Evolutionary conservation across 2,888 invertebrate genomes (phyloP).

Genomic region (Stenolophus ochropezus): DNA sequence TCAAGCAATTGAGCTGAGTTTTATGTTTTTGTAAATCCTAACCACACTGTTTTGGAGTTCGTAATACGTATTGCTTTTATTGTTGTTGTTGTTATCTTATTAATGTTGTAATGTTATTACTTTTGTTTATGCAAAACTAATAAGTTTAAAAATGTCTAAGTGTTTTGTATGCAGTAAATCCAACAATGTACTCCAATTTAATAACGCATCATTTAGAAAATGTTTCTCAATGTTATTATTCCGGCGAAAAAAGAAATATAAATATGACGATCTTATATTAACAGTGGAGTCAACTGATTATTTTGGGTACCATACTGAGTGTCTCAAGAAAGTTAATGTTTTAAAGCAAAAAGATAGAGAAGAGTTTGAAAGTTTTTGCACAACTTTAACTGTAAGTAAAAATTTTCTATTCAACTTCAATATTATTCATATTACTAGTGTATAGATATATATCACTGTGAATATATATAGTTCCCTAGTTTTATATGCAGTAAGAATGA

Average conservation of each 20-base stretch:
- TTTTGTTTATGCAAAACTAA: too few species aligned
- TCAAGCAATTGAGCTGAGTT: too few species aligned
- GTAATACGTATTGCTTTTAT: too few species aligned
- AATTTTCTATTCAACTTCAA: not conserved
- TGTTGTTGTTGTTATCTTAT: too few species aligned
- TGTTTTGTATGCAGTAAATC: not conserved
- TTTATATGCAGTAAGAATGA: too few species aligned
- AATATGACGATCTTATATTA: slow-evolving; percentile 20
- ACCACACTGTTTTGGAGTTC: too few species aligned
- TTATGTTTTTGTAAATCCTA: too few species aligned
- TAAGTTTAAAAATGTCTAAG: not conserved
- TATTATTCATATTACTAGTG: not conserved
- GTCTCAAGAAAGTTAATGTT: slow-evolving; percentile 52
- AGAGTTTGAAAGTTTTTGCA: not conserved
- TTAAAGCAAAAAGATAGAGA: slow-evolving; percentile 19
- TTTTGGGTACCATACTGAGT: slow-evolving; percentile 45
- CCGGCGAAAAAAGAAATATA: slow-evolving; percentile 48
- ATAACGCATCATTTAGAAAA: slow-evolving; percentile 51
- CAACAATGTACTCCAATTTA: not conserved
- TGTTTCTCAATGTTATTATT: slow-evolving; percentile 53
- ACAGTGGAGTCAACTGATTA: slow-evolving; percentile 41
- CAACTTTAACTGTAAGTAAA: slow-evolving; percentile 11
- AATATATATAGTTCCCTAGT: too few species aligned
- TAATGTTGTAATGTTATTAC: too few species aligned
- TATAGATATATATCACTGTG: too few species aligned